A percentile compares a stretch with the other conserved stretches of the same genome.
Evolutionary conservation across 2,888 invertebrate genomes (phyloP).

Genomic region (Physocephala rufipes): DNA sequence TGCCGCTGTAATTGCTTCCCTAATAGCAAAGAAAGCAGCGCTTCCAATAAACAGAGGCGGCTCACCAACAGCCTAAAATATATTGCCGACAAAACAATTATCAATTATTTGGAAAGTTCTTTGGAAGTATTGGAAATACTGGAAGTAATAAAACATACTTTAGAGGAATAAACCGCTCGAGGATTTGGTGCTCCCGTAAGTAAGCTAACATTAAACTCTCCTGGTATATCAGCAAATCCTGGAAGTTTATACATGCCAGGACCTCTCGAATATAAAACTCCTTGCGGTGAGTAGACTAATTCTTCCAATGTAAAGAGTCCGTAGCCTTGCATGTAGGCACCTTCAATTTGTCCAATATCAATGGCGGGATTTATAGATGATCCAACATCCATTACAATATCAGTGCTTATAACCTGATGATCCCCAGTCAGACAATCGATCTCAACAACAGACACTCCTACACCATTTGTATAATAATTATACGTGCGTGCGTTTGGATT

Average conservation of each 20-base stretch:
- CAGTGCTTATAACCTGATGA: slow-evolving; percentile 85
- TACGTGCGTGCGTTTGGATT: slow-evolving; percentile 77
- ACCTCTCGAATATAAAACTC: slow-evolving; percentile 83
- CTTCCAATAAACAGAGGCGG: slow-evolving; percentile 91
- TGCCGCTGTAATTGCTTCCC: slow-evolving; percentile 84
- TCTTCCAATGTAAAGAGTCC: slow-evolving; percentile 93
- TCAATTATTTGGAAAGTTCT: background rate
- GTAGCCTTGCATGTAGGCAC: slow-evolving; percentile 93
- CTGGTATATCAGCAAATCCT: slow-evolving; percentile 90
- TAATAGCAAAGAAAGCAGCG: slow-evolving; percentile 90
- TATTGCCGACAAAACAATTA: too few relatives aligned
- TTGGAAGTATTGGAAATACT: background rate
- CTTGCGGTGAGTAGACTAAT: slow-evolving; percentile 84
- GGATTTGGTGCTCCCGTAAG: slow-evolving; percentile 91
- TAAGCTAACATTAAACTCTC: slow-evolving; percentile 90
- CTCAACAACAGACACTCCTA: slow-evolving; percentile 88
- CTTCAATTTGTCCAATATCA: slow-evolving; percentile 96
- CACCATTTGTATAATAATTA: slow-evolving; percentile 88
- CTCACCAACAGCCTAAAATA: slow-evolving; percentile 88
- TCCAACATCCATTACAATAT: slow-evolving; percentile 97
- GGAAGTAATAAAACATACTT: slow-evolving; percentile 69
- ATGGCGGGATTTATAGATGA: slow-evolving; percentile 95
- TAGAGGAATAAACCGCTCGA: slow-evolving; percentile 92
- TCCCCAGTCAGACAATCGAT: slow-evolving; percentile 95
- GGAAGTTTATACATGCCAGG: slow-evolving; percentile 96